Evolutionary conservation across 64 coral and sea anemone species (phyloP).

Genomic region (Stichodactyla helianthus): DNA sequence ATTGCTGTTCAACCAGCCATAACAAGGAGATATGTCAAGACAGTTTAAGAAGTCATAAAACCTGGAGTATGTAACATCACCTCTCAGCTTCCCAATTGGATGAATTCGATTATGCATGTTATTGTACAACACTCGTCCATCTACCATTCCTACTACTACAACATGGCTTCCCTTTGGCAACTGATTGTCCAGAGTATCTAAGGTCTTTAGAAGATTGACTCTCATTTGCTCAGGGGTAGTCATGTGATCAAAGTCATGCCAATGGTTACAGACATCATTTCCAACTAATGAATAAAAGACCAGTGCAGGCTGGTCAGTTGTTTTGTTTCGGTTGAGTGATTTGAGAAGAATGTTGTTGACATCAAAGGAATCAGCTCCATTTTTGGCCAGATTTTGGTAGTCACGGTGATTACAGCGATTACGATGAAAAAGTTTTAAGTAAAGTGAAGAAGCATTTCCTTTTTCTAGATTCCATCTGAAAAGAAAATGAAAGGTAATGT

Average conservation of each 20-base stretch:
- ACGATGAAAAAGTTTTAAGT: constrained; percentile 71
- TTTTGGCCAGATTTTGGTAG: constrained; percentile 98
- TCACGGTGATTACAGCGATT: constrained; percentile 97
- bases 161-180: constrained; percentile 91
- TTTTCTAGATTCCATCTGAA: constrained; percentile 77
- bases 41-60: constrained; percentile 97
- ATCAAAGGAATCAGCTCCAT: constrained; percentile 94
- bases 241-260: constrained; percentile 51
- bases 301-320: constrained; percentile 73
- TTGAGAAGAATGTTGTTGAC: constrained; percentile 68
- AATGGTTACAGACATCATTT: constrained; percentile 81
- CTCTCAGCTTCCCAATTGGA: constrained; percentile 78
- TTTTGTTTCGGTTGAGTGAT: constrained; percentile 60
- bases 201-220: constrained; percentile 70
- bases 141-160: constrained; percentile 66
- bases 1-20: constrained; percentile 86
- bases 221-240: constrained; percentile 92
- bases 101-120: constrained; percentile 83
- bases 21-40: constrained; percentile 84
- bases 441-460: constrained; percentile 77
- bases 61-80: constrained; percentile 79
- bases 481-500: background rate
- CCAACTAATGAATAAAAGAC: constrained; percentile 92
- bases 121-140: constrained; percentile 79
- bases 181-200: constrained; percentile 48